A percentile compares a stretch with the other conserved stretches of the same genome.
Conservation (phyloP, 2,113 vertebrate species). For the Caloenas nicobarica region DNA sequence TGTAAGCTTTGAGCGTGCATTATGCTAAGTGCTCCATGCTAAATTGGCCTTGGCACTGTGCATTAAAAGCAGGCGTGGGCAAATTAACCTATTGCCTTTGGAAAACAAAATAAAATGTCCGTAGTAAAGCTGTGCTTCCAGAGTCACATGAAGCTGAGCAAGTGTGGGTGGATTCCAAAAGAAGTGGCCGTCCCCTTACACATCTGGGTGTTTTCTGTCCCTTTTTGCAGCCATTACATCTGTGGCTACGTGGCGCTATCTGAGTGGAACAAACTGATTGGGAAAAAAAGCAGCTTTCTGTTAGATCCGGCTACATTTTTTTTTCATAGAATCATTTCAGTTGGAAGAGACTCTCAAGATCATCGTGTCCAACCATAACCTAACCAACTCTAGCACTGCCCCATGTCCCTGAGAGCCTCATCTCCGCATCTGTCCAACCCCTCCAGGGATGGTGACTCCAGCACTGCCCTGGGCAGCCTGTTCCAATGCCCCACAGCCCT, state of each 20-base stretch:
- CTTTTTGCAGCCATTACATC: background rate
- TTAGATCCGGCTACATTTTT: no score
- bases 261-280: no score
- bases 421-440: no score
- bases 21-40: background rate
- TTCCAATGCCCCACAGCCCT: no score
- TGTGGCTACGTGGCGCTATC: fast-evolving
- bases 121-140: background rate
- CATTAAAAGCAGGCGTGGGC: background rate
- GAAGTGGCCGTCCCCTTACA: background rate
- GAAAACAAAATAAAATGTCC: background rate
- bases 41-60: background rate
- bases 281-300: background rate
- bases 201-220: background rate
- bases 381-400: no score
- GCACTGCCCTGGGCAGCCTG: no score
- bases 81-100: background rate
- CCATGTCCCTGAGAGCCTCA: no score
- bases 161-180: background rate
- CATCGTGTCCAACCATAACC: no score
- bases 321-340: no score
- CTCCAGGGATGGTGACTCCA: no score
- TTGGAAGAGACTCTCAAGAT: no score
- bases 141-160: fast-evolving
- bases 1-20: background rate